These are phyloP conservation scores for Leucophora obtusa DNA, from an alignment of 2,888 invertebrate species.

Conservation along the genomic window DNA sequence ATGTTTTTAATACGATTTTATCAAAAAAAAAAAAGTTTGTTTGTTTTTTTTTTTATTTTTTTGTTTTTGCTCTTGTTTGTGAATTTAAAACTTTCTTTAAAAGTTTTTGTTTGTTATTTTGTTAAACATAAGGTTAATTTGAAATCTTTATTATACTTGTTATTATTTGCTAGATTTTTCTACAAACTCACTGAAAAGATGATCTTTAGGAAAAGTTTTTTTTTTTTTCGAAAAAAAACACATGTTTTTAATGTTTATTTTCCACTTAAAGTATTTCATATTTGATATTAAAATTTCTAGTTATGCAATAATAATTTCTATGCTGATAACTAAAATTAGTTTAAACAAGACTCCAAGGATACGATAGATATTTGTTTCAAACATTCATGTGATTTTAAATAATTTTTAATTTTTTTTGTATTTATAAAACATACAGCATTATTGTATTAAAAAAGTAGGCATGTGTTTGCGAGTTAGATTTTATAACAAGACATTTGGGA, in stretches of 20 bases:
- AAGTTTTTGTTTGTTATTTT: constrained; percentile 12
- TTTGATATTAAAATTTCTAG: background rate
- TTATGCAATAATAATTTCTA: background rate
- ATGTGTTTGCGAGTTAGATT: constrained; percentile 22
- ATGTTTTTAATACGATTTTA: constrained; percentile 40
- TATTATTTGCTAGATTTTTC: background rate
- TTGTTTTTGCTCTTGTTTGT: too few relatives aligned
- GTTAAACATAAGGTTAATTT: constrained; percentile 15
- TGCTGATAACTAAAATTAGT: background rate
- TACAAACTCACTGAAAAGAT: constrained; percentile 32
- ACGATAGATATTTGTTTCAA: constrained; percentile 6
- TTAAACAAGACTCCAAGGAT: constrained; percentile 19
- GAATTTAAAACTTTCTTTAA: constrained; percentile 26
- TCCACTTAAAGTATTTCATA: background rate
- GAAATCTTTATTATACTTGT: background rate
- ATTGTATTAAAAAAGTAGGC: background rate
- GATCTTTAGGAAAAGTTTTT: background rate
- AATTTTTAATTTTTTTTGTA: background rate
- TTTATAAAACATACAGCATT: background rate
- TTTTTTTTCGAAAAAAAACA: background rate
- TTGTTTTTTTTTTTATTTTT: constrained; percentile 12
- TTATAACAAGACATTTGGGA: constrained; percentile 49
- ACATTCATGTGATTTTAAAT: constrained; percentile 6
- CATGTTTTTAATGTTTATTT: background rate
- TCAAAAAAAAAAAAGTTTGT: constrained; percentile 24